Evolutionary conservation across 2,113 vertebrate species (phyloP).

Genomic region (Tiliqua scincoides): DNA sequence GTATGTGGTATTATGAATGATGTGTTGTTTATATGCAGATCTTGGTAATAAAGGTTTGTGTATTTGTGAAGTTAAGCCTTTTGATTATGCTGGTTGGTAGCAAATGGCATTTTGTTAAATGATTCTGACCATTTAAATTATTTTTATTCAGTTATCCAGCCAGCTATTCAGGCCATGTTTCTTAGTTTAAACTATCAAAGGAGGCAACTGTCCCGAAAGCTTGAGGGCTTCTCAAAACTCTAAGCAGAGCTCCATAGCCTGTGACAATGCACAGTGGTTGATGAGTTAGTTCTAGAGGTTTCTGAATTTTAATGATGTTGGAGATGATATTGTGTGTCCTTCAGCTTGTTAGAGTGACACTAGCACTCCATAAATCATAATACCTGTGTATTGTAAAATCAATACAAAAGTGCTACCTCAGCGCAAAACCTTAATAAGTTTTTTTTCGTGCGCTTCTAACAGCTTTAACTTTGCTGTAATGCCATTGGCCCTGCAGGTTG

Average conservation of each 20-base stretch:
- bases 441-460: constrained; percentile 84
- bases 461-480: constrained; percentile 96
- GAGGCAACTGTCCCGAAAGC: constrained; percentile 60
- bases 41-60: not conserved
- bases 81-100: not conserved
- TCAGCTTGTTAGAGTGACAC: constrained; percentile 99
- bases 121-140: constrained; percentile 10
- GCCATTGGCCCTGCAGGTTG: constrained; percentile 92
- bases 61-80: not conserved
- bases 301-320: constrained; percentile 99
- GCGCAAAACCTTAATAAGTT: constrained; percentile 98
- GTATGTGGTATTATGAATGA: accelerated
- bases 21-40: not conserved
- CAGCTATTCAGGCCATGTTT: not conserved
- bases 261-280: constrained; percentile 92
- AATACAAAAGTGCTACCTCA: constrained; percentile 99
- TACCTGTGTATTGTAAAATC: constrained; percentile 99
- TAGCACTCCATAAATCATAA: constrained; percentile 99
- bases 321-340: constrained; percentile 99
- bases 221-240: constrained; percentile 61
- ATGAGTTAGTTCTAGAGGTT: constrained; percentile 98
- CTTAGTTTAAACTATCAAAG: constrained; percentile 31
- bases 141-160: not conserved
- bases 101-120: not conserved
- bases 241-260: constrained; percentile 70